phyloP scores from a whole-genome alignment of 2,113 vertebrate species.

The Burhinus bistriatus region DNA sequence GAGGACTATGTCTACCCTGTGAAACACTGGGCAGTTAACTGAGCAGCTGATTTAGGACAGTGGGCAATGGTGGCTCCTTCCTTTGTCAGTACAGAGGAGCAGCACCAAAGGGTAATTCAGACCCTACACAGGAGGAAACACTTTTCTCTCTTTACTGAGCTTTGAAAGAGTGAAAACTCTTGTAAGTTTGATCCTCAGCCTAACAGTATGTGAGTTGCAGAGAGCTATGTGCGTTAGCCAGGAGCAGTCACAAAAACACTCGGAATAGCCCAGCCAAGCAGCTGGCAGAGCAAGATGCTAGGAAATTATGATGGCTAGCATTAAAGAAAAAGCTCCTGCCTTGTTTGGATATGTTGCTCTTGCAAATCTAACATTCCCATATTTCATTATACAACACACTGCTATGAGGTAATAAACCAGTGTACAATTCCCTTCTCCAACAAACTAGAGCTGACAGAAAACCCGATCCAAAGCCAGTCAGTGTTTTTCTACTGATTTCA shows the following conservation, averaged over 20 bases:
- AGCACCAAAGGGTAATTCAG: background rate
- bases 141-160: background rate
- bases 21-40: accelerated
- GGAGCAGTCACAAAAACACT: background rate
- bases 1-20: background rate
- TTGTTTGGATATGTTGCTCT: background rate
- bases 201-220: background rate
- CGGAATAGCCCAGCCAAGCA: background rate
- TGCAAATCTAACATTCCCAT: background rate
- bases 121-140: background rate
- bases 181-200: background rate
- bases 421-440: background rate
- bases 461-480: background rate
- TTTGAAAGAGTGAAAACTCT: background rate
- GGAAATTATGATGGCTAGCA: background rate
- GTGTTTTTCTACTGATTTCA: background rate
- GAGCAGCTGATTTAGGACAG: background rate
- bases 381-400: background rate
- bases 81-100: background rate
- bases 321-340: background rate
- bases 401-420: background rate
- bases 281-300: background rate
- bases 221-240: background rate
- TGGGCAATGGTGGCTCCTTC: background rate
- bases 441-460: background rate